A percentile compares a stretch with the other conserved stretches of the same genome.
Conservation (phyloP, 2,888 invertebrate genomes). For the Ochropacha duplaris region DNA sequence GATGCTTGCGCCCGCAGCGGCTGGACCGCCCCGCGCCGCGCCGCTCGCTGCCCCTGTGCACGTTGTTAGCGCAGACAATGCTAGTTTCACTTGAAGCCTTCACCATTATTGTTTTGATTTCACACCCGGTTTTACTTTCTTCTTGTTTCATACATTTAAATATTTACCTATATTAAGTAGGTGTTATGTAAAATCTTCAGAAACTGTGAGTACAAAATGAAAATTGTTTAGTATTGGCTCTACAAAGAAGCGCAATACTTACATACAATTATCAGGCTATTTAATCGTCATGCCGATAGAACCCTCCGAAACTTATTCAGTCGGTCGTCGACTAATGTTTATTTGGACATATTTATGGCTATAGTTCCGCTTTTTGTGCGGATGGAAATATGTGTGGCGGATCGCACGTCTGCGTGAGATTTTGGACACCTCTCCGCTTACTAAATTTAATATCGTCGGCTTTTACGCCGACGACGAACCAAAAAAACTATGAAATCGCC, state of each 20-base stretch:
- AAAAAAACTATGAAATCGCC: conserved; percentile 78
- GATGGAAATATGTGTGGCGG: conserved; percentile 84
- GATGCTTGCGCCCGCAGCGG: conserved; percentile 31
- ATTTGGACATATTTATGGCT: conserved; percentile 84
- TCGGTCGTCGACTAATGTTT: conserved; percentile 77
- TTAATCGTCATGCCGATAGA: conserved; percentile 51
- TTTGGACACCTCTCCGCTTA: conserved; percentile 83
- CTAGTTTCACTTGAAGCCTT: conserved; percentile 47
- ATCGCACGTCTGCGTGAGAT: conserved; percentile 83
- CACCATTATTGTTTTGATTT: conserved; percentile 52
- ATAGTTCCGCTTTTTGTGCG: conserved; percentile 82
- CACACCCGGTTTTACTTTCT: conserved; percentile 15
- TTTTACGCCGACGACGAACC: conserved; percentile 71
- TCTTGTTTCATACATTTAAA: conserved; percentile 9
- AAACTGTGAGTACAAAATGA: no score
- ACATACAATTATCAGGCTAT: conserved; percentile 8
- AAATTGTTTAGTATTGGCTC: neutral
- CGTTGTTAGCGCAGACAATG: conserved; percentile 71
- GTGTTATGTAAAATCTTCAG: no score
- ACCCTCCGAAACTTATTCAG: conserved; percentile 65
- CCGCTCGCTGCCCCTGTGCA: conserved; percentile 19
- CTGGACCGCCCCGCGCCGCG: neutral
- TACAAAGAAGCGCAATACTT: neutral
- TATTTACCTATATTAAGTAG: neutral
- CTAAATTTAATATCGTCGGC: conserved; percentile 82